A percentile compares a stretch with the other conserved stretches of the same genome.
Conservation (phyloP, 2,797 vertebrate species). For the Rhabdomys pumilio region DNA sequence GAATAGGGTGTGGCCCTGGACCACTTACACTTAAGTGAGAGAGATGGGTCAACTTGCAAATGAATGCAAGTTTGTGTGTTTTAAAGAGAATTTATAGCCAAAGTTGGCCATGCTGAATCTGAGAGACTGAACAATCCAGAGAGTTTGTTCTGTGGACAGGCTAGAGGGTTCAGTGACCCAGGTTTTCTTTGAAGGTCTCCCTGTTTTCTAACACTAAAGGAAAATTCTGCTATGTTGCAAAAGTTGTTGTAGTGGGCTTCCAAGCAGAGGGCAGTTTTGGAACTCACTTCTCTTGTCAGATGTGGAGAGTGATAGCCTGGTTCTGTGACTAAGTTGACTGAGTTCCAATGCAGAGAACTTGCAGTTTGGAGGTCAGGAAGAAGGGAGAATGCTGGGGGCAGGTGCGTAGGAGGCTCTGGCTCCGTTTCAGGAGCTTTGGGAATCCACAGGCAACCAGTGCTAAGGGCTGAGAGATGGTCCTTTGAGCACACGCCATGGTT, state of each 20-base stretch:
- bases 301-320: too few relatives aligned
- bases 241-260: neutral
- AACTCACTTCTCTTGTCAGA: neutral
- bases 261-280: neutral
- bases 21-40: conserved; percentile 4
- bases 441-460: neutral
- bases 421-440: neutral
- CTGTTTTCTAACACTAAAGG: neutral
- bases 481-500: neutral
- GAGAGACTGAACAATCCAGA: neutral
- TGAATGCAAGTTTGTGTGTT: neutral
- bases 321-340: neutral
- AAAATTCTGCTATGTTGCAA: neutral
- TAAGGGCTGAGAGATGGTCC: neutral
- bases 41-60: neutral
- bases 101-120: neutral
- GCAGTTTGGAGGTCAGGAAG: neutral
- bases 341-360: neutral
- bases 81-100: neutral
- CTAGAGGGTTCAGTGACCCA: fast-evolving
- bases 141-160: neutral
- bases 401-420: neutral
- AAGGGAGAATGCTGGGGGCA: neutral
- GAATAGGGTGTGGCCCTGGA: neutral
- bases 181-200: neutral